These are phyloP conservation scores for Lithosia quadra DNA, from an alignment of 2,888 invertebrate genomes.

Conservation along the genomic window DNA sequence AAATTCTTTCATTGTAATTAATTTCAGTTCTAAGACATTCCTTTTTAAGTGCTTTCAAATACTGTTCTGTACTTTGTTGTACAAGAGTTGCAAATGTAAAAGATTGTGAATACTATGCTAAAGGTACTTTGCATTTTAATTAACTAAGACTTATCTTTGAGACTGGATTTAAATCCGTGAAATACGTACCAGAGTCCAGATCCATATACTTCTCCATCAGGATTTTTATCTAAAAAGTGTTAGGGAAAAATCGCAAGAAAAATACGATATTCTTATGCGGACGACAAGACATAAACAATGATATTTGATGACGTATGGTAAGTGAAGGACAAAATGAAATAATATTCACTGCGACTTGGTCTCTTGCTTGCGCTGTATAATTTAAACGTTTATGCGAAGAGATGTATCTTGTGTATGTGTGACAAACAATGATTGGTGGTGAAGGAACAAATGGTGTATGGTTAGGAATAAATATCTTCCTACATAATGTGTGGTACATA, in stretches of 20 bases:
- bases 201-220: background rate
- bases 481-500: constrained; percentile 15
- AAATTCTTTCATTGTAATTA: background rate
- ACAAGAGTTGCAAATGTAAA: background rate
- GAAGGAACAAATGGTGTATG: constrained; percentile 33
- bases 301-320: constrained; percentile 51
- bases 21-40: background rate
- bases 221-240: constrained; percentile 14
- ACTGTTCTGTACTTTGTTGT: background rate
- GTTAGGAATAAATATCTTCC: constrained; percentile 22
- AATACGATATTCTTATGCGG: constrained; percentile 33
- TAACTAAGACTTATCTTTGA: background rate
- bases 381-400: constrained; percentile 46
- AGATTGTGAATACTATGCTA: background rate
- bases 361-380: constrained; percentile 39
- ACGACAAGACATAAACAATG: constrained; percentile 47
- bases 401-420: constrained; percentile 19
- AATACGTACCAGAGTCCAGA: background rate
- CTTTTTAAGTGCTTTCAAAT: background rate
- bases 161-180: background rate
- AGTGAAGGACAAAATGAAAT: constrained; percentile 44
- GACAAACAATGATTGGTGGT: constrained; percentile 30
- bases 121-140: background rate
- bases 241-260: constrained; percentile 30
- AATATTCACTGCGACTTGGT: constrained; percentile 44